Evolutionary conservation across 1,140 invertebrate species (phyloP), one percentile per base, ranked within the genome.

Genomic region (Trissolcus basalis): DNA sequence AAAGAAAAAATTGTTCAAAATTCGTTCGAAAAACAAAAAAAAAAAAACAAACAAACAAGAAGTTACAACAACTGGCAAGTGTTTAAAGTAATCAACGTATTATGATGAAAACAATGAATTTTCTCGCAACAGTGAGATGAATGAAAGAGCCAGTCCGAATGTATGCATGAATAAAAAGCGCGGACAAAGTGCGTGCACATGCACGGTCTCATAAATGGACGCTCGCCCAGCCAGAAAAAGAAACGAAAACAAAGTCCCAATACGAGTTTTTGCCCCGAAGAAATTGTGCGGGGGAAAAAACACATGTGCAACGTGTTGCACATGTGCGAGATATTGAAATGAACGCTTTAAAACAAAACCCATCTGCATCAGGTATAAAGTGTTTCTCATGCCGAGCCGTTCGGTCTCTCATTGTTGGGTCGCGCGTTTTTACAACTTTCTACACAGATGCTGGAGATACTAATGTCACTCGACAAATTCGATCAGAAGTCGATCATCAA

Each of bases 301-400:
- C 72, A 63, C 78, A 76, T 74, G 68, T 59, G 69, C 75, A 64
- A 68, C 54, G 36, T 39, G 60, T 61, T 74, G 70, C 76, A 74
- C 65, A 67, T 74, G 69, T 73, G 63, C 58, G 53, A 51, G 67
- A 67, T 54, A 71, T 63, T 64, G 74, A 61, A 71, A 71, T 67
- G 63, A 59, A 72, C 35, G 69, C 49, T 60, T 73, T 36, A 61
- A 60, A 65, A 73, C 70, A 64, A 69, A 74, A 72, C 63, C 61
- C 61, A 67, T 71, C 67, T 73, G 70, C 70, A 27, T 27, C 19
- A 77, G 74, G 74, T 77, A 70, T 55, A 65, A 58, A 65, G n/a
- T 32, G 13, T 67, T 63, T 73, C 61, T 65, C 70, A 45, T 73
- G 36, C 58, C 44, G 50, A 14, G 1, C n/a, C 39, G 16, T 12